A percentile compares a stretch with the other conserved stretches of the same genome.
Evolutionary conservation across 92 coral and sea anemone species (phyloP).

Genomic region (Palythoa caribaeorum): DNA sequence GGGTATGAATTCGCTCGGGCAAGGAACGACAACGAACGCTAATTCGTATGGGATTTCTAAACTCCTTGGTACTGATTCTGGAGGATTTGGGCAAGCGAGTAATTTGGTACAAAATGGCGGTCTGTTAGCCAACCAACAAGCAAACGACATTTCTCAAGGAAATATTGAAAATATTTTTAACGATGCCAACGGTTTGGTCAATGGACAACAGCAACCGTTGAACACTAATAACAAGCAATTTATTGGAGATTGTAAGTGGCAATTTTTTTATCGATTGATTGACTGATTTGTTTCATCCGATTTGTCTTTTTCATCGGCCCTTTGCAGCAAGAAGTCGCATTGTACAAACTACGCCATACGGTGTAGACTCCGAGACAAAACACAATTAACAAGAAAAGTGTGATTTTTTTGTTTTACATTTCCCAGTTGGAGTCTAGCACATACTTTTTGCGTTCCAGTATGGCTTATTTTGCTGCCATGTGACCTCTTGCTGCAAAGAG

Average conservation of each 20-base stretch:
- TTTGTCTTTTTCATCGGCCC: background rate
- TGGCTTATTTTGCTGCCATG: too few relatives aligned
- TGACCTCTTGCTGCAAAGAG: too few relatives aligned
- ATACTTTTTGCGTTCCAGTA: too few relatives aligned
- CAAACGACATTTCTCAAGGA: constrained; percentile 19
- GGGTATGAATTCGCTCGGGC: constrained; percentile 2
- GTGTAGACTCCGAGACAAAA: too few relatives aligned
- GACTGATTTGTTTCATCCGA: background rate
- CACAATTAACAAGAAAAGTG: too few relatives aligned
- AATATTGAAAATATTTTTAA: constrained; percentile 1
- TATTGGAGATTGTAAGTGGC: constrained; percentile 44
- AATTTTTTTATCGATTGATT: background rate
- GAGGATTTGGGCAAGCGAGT: constrained; percentile 16
- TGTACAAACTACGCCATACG: too few relatives aligned
- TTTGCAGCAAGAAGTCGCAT: too few relatives aligned
- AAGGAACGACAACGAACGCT: constrained; percentile 8
- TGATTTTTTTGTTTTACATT: too few relatives aligned
- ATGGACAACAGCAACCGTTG: constrained; percentile 31
- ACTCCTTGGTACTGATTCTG: constrained; percentile 37
- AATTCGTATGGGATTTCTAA: constrained; percentile 41
- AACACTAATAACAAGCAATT: constrained; percentile 28
- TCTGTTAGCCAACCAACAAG: constrained; percentile 5
- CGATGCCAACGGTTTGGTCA: background rate
- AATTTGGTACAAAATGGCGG: background rate
- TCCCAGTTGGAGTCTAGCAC: too few relatives aligned